These are phyloP conservation scores for Plusia festucae DNA, from an alignment of 2,888 invertebrate species.

Conservation along the genomic window DNA sequence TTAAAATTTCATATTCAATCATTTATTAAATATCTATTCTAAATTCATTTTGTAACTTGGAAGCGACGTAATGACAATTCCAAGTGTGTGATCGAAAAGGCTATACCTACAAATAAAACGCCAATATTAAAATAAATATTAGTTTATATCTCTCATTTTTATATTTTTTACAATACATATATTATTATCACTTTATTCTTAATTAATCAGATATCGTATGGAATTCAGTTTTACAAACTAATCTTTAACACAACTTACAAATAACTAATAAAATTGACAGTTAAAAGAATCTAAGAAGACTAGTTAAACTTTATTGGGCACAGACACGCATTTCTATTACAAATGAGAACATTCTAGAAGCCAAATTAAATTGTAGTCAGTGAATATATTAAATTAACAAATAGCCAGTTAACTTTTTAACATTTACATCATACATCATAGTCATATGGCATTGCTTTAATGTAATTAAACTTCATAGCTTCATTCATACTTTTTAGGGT, in stretches of 20 bases:
- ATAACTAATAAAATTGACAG: constrained; percentile 51
- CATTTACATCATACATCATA: too few relatives aligned
- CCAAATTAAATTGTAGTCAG: not conserved
- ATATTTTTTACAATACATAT: constrained; percentile 57
- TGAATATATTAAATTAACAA: not conserved
- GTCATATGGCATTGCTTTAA: too few relatives aligned
- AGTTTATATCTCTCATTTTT: constrained; percentile 46
- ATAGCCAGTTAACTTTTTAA: not conserved
- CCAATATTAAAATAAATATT: constrained; percentile 51
- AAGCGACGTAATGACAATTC: too few relatives aligned
- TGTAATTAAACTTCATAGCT: too few relatives aligned
- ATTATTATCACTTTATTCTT: constrained; percentile 56
- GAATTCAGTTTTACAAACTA: constrained; percentile 58
- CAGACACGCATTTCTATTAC: constrained; percentile 33
- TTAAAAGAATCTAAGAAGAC: constrained; percentile 68
- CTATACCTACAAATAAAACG: constrained; percentile 50
- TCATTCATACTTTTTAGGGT: too few relatives aligned
- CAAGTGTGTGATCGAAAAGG: too few relatives aligned
- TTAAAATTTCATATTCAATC: too few relatives aligned
- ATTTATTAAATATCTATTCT: too few relatives aligned
- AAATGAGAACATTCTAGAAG: constrained; percentile 2
- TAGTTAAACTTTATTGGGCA: constrained; percentile 62
- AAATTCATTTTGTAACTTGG: too few relatives aligned
- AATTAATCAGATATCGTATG: constrained; percentile 52
- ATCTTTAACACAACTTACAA: constrained; percentile 53